phyloP scores from a whole-genome alignment of 2,797 vertebrate genomes.

The Heteromormyrus szaboi region DNA sequence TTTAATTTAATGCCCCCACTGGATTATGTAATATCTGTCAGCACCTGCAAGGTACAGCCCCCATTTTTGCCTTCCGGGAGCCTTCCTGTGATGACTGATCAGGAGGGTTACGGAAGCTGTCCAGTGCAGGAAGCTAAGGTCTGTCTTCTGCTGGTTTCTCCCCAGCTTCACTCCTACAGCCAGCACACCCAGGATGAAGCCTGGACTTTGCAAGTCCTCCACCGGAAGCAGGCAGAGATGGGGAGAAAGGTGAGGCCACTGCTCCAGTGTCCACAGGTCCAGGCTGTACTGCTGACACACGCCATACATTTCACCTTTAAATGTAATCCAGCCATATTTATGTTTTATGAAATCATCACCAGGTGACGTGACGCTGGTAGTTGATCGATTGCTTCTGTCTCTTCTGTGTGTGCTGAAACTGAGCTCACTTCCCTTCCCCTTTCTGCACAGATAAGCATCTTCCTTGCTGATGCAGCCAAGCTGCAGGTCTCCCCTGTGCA shows the following conservation, averaged over 20 bases:
- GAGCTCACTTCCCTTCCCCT: background rate
- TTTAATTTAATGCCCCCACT: background rate
- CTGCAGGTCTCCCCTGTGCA: conserved; percentile 66
- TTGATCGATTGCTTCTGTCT: background rate
- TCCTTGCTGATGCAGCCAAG: conserved; percentile 79
- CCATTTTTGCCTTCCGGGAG: background rate
- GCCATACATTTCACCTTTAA: background rate
- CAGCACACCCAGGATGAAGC: conserved; percentile 82
- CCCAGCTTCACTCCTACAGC: conserved; percentile 85
- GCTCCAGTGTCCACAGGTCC: background rate
- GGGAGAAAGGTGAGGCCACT: conserved; percentile 72
- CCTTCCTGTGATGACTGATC: background rate
- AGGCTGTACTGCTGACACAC: background rate
- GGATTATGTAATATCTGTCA: background rate
- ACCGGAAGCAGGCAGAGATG: conserved; percentile 75
- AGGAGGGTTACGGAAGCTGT: background rate
- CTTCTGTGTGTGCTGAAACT: background rate
- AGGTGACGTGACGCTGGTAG: background rate
- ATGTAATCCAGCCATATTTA: background rate
- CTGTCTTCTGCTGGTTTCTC: background rate
- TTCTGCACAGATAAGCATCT: conserved; percentile 75
- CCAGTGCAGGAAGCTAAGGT: background rate
- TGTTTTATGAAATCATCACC: background rate
- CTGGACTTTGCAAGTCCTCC: conserved; percentile 77
- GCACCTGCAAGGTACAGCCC: background rate